A percentile compares a stretch with the other conserved stretches of the same genome.
phyloP scores from a whole-genome alignment of 2,113 vertebrate genomes.

The Gambusia holbrooki region DNA sequence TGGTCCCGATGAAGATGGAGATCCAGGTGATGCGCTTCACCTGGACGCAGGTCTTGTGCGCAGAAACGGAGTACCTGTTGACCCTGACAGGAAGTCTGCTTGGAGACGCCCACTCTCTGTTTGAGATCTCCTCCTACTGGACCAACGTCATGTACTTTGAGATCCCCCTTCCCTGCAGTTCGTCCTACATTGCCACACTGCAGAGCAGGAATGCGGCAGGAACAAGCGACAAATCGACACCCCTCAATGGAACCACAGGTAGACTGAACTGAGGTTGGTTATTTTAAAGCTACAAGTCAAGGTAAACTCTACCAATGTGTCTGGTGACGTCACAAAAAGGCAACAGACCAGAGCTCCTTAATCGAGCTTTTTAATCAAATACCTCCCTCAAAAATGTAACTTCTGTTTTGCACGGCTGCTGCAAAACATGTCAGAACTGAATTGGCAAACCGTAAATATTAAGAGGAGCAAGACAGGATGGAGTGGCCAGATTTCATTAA shows the following conservation, averaged over 20 bases:
- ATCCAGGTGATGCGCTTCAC: constrained; percentile 62
- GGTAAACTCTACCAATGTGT: no score
- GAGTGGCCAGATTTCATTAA: no score
- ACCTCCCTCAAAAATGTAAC: no score
- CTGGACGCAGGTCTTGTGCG: constrained; percentile 70
- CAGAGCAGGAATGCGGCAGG: constrained; percentile 69
- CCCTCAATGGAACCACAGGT: constrained; percentile 77
- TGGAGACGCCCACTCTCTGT: constrained; percentile 55
- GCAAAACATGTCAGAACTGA: no score
- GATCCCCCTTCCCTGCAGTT: constrained; percentile 78
- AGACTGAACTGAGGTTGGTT: neutral
- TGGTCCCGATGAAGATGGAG: constrained; percentile 48
- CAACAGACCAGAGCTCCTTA: no score
- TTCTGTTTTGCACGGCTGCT: no score
- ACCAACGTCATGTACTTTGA: constrained; percentile 71
- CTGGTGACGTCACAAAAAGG: no score
- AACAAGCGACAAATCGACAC: constrained; percentile 54
- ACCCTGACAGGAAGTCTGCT: constrained; percentile 68
- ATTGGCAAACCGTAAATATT: no score
- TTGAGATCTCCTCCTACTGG: constrained; percentile 79
- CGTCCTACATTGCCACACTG: constrained; percentile 70
- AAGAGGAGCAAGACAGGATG: no score
- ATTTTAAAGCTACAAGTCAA: neutral
- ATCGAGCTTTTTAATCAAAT: no score
- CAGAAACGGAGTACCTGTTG: constrained; percentile 65